These are phyloP conservation scores for Limnephilus auricula DNA, from an alignment of 2,888 invertebrate species.

Conservation along the genomic window DNA sequence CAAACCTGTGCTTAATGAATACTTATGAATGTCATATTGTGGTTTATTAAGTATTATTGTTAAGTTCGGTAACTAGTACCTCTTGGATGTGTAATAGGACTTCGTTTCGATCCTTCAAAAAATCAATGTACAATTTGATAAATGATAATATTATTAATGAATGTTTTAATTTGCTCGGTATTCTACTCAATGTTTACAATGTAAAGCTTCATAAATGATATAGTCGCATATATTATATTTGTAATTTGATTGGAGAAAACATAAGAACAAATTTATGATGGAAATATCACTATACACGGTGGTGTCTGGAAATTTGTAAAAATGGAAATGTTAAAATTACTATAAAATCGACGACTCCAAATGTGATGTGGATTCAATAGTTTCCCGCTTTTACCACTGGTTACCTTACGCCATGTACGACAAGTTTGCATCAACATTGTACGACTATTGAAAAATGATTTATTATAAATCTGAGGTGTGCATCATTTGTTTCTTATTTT, in stretches of 20 bases:
- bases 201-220: neutral
- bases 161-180: neutral
- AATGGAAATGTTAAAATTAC: too few relatives aligned
- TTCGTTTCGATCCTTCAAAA: neutral
- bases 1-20: slow-evolving; percentile 8
- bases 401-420: neutral
- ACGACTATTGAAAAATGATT: neutral
- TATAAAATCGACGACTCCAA: neutral
- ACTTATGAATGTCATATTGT: neutral
- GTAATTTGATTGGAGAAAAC: neutral
- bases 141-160: neutral
- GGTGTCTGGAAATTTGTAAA: neutral
- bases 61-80: neutral
- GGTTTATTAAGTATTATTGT: neutral
- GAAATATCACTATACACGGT: neutral
- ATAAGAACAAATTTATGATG: neutral
- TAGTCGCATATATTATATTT: neutral
- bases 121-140: neutral
- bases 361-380: too few relatives aligned
- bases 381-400: neutral
- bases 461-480: neutral
- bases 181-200: neutral
- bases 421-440: neutral
- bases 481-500: neutral
- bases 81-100: neutral